phyloP scores from a whole-genome alignment of 2,888 invertebrate species.

The Thymelicus sylvestris region DNA sequence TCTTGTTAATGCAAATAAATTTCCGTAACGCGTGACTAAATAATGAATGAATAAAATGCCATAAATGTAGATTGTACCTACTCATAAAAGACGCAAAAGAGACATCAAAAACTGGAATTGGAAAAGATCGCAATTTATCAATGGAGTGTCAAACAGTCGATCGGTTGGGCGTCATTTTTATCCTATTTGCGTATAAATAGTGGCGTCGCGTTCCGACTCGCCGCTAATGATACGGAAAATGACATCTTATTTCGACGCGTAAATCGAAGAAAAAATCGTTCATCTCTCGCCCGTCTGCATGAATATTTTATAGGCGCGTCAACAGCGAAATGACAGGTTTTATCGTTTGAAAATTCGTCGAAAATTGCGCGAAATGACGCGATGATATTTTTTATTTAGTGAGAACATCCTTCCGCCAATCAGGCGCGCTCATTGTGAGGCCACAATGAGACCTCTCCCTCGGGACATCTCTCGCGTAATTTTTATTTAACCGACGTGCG shows the following conservation, averaged over 20 bases:
- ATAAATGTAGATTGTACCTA: background rate
- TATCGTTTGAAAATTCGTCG: conserved; percentile 84
- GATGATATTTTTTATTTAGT: conserved; percentile 84
- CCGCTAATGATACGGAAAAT: conserved; percentile 85
- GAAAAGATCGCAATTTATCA: conserved; percentile 82
- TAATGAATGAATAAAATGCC: background rate
- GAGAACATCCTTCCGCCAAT: conserved; percentile 85
- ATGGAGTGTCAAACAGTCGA: conserved; percentile 82
- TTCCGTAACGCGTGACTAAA: background rate
- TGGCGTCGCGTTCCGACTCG: conserved; percentile 77
- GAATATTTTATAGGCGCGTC: conserved; percentile 85
- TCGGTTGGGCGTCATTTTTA: conserved; percentile 82
- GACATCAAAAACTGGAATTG: conserved; percentile 53
- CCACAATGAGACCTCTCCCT: conserved; percentile 75
- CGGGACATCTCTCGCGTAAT: conserved; percentile 74
- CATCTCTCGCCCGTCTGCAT: conserved; percentile 81
- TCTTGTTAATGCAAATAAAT: background rate
- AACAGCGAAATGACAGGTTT: conserved; percentile 85
- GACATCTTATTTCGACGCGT: conserved; percentile 84
- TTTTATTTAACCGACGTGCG: conserved; percentile 78
- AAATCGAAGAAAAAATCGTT: conserved; percentile 85
- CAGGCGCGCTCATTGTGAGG: conserved; percentile 79
- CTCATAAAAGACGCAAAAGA: conserved; percentile 34
- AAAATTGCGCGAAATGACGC: conserved; percentile 84
- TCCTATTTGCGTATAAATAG: conserved; percentile 85